Base-by-base conservation (phyloP, 2,797 vertebrate genomes). In the Malurus leucopterus region DNA sequence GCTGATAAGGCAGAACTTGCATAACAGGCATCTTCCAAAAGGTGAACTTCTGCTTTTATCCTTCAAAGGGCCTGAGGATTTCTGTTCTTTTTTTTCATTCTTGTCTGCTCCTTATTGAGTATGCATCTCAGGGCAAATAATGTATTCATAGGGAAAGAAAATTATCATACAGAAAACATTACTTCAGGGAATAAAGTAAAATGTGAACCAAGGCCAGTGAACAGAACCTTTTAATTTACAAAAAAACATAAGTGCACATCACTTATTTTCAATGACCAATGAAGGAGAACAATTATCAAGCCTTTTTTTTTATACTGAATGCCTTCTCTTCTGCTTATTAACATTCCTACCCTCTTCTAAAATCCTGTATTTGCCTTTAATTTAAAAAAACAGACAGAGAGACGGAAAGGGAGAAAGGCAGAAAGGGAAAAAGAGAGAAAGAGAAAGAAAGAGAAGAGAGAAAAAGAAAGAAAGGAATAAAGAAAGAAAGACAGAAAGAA, bases 131-230 rank as follows among this genome's bases (percentile, higher is more conserved):
- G 57, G 57, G 32, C 57, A 88, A 76, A 91, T n/a, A 82, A 70
- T 50, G 23, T 41, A 84, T 86, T 92, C 49, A 29, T 81, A 86
- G 23, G 47, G 34, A 93, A 76, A 86, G 46, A 78, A 84, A 92
- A 92, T 86, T 82, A 86, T 76, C 68, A 84, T 83, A 84, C 26
- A 65, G 76, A 86, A 92, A 86, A 65, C 76, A 89, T 83, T 85
- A 74, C 69, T 89, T 87, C 27, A 24, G 32, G 51, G 59, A 81
- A 78, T 65, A 88, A 79, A 82, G 22, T 12, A 79, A 91, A 86
- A 84, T 34, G 9, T 67, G 57, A 84, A 69, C 38, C 73, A 84
- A 84, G 24, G 61, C 32, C 61, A 79, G n/a, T 2, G 10, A 57
- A 67, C 15, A 82, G 34, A 91, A 84, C 19, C 12, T 82, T 82